Base-by-base conservation (phyloP, 2,113 vertebrate genomes). In the Athene noctua region DNA sequence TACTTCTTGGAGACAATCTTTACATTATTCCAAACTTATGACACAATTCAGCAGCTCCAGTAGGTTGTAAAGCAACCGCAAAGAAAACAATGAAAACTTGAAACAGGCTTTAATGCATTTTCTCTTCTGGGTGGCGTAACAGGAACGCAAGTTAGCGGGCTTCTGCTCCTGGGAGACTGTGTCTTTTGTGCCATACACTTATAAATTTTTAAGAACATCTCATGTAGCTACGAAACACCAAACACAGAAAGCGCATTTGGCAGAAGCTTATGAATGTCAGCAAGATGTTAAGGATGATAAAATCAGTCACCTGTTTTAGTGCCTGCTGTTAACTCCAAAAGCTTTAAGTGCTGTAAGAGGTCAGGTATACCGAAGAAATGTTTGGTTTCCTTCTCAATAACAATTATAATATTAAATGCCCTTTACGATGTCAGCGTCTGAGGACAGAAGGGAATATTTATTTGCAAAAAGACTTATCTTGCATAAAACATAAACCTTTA, bases 221-320 rank as follows among this genome's bases (percentile, higher is more conserved):
- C 71, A 21, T 44, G 52, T 23, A 72, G 75, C 25, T 57, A 23
- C 1, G 32, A 91, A 85, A 71, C 61, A 58, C 62, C 86, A 65
- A 80, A 67, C 92, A 94, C 22, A 73, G 63, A 80, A 78, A 96
- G 51, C 42, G n/a, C 63, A 86, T 93, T 90, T 94, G 70, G 80
- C 63, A 67, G 66, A n/a, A 74, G 89, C 63, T 52, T 15, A 6
- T 5, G 73, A 59, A 55, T 65, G 73, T 62, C 89, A 91, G 70
- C 54, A 55, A 65, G 89, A 88, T 30, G 77, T 55, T 40, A 21
- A 40, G 66, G 61, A 46, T 20, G 59, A 88, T 78, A 73, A 90
- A 82, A 86, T 16, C 55, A 78, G 89, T 61, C 86, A n/a, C 70
- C 29, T 59, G 30, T 13, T 75, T 59, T 82, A 94, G 67, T 36